Evolutionary conservation across 2,888 invertebrate species (phyloP), one percentile per base, ranked within the genome.

Genomic region (Ceramica pisi): DNA sequence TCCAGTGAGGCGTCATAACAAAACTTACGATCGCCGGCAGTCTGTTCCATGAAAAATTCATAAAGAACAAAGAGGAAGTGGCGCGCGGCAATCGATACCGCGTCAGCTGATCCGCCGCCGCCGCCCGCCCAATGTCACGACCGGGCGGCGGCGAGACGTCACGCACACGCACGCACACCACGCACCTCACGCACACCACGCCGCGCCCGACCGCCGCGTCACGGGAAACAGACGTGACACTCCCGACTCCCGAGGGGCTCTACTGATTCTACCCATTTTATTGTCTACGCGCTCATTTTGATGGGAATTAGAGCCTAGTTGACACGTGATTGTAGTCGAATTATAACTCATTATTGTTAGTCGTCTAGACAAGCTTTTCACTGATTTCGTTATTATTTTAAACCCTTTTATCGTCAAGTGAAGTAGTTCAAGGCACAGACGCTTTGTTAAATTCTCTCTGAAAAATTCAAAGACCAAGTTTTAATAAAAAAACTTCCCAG

Each of bases 121-220:
- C 92, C 92, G 89, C 91, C 93, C 94, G 90, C 92, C 94, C 95
- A 95, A 96, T 96, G 95, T 96, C 95, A 95, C 90, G 95, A 93
- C 88, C 94, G 82, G 87, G 72, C 87, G 87, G 74, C 80, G 83
- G 84, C 86, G 84, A 85, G 83, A 88, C 88, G 86, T 85, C 73
- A 14, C 81, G 53, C 78, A 50, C 73, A 70, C 71, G 62, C 81
- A 72, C 82, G 53, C 76, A 44, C 70, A 35, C 72, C 78, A 64
- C 80, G 51, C 73, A 21, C 26, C 3, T 19, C 31, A 16, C 35
- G 10, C 46, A 53, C 50, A 50, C 50, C 51, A 14, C 51, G 51
- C 46, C 46, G 19, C 46, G 46, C 46, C 8, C 19, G 46, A 14
- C 51, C 53, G 53, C 53, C 53, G 53, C 62, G 53, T 35, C 59